A percentile compares a stretch with the other conserved stretches of the same genome.
phyloP scores from a whole-genome alignment of 1,140 invertebrate genomes.

The Halyomorpha halys region DNA sequence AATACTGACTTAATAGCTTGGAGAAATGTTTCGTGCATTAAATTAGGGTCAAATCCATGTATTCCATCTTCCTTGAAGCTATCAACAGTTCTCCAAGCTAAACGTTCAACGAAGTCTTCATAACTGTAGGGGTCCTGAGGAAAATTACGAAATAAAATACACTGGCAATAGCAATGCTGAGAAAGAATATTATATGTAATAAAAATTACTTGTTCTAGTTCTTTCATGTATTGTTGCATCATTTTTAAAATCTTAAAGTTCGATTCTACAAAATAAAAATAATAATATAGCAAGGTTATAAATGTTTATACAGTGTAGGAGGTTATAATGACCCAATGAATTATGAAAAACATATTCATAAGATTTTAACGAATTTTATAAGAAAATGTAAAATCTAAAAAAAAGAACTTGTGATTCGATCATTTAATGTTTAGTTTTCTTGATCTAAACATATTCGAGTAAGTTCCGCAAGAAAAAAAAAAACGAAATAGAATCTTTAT shows the following conservation, averaged over 20 bases:
- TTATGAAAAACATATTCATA: no score
- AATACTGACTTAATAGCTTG: constrained; percentile 67
- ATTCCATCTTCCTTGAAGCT: constrained; percentile 50
- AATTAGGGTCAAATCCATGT: constrained; percentile 57
- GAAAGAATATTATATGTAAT: not conserved
- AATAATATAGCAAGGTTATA: no score
- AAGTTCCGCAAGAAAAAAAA: no score
- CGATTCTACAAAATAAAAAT: no score
- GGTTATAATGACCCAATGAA: no score
- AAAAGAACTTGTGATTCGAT: no score
- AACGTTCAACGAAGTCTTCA: constrained; percentile 91
- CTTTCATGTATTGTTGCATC: constrained; percentile 32
- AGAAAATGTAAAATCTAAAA: no score
- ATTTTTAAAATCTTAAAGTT: constrained; percentile 13
- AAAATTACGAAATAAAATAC: constrained; percentile 26
- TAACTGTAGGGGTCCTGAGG: constrained; percentile 87
- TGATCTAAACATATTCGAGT: no score
- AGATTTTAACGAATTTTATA: no score
- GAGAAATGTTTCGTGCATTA: constrained; percentile 81
- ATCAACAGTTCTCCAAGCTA: constrained; percentile 88
- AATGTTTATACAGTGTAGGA: no score
- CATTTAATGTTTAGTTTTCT: no score
- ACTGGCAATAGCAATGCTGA: not conserved
- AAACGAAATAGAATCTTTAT: no score
- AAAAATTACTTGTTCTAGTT: constrained; percentile 32